Evolutionary conservation across 2,888 invertebrate species (phyloP).

Genomic region (Aproaerema taeniolella): DNA sequence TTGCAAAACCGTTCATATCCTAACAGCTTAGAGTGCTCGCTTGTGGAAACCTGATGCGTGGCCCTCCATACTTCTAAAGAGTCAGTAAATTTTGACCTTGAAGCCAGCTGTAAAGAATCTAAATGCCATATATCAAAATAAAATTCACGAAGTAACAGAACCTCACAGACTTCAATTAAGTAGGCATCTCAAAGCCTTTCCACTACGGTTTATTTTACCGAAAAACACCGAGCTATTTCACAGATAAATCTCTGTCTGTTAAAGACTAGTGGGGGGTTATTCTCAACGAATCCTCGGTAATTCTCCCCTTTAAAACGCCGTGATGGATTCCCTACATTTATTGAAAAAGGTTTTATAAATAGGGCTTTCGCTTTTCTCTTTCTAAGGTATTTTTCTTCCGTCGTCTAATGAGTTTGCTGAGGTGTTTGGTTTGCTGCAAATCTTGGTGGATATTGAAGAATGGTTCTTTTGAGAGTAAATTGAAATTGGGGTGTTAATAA

Average conservation of each 20-base stretch:
- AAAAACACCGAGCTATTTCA: slow-evolving; percentile 5
- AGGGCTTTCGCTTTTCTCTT: slow-evolving; percentile 11
- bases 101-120: too few species aligned
- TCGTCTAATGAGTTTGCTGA: slow-evolving; percentile 11
- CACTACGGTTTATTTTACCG: slow-evolving; percentile 12
- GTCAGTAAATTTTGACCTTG: too few species aligned
- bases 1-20: too few species aligned
- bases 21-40: too few species aligned
- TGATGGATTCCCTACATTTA: slow-evolving; percentile 19
- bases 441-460: too few species aligned
- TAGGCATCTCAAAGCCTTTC: neutral
- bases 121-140: too few species aligned
- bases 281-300: slow-evolving; percentile 7
- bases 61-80: too few species aligned
- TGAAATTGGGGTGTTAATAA: too few species aligned
- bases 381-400: slow-evolving; percentile 13
- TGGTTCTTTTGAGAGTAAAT: too few species aligned
- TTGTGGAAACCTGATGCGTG: too few species aligned
- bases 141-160: too few species aligned
- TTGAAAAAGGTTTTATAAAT: slow-evolving; percentile 19
- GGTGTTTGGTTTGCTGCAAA: slow-evolving; percentile 5
- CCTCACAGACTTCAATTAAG: slow-evolving; percentile 4
- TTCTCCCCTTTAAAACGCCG: slow-evolving; percentile 13
- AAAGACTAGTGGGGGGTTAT: slow-evolving; percentile 9
- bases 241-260: slow-evolving; percentile 16